These are phyloP conservation scores for Sebastes taczanowskii DNA, from an alignment of 2,797 vertebrate species.

Conservation along the genomic window DNA sequence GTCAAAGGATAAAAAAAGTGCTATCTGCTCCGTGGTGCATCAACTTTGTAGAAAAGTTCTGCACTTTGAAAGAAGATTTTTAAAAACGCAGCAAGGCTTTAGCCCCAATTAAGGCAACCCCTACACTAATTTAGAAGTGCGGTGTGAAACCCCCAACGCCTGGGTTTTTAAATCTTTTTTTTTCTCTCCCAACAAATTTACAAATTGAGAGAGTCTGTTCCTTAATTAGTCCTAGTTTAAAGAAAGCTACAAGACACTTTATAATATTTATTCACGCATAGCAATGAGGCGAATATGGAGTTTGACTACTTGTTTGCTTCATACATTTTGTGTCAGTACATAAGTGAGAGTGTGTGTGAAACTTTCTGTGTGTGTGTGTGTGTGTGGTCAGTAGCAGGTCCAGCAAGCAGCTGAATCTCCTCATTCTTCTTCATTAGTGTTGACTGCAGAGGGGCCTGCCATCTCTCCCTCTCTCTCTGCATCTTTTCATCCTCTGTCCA, in stretches of 20 bases:
- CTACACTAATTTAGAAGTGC: constrained; percentile 38
- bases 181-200: constrained; percentile 39
- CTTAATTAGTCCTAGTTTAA: constrained; percentile 62
- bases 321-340: constrained; percentile 26
- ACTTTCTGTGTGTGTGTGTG: constrained; percentile 8
- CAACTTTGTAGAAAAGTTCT: constrained; percentile 48
- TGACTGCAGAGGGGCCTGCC: constrained; percentile 59
- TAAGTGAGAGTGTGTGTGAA: constrained; percentile 11
- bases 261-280: constrained; percentile 45
- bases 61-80: constrained; percentile 30
- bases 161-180: constrained; percentile 12
- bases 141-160: constrained; percentile 22
- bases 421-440: constrained; percentile 79
- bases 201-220: constrained; percentile 39
- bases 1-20: constrained; percentile 37
- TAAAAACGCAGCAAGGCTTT: constrained; percentile 43
- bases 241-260: constrained; percentile 39
- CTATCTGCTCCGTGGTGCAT: constrained; percentile 20
- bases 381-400: constrained; percentile 55
- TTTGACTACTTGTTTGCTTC: constrained; percentile 22
- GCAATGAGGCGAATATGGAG: constrained; percentile 27
- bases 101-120: constrained; percentile 59
- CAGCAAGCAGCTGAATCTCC: constrained; percentile 53
- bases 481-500: constrained; percentile 47
- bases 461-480: constrained; percentile 19